Evolutionary conservation across 2,888 invertebrate species (phyloP).

Genomic region (Apoda limacodes): DNA sequence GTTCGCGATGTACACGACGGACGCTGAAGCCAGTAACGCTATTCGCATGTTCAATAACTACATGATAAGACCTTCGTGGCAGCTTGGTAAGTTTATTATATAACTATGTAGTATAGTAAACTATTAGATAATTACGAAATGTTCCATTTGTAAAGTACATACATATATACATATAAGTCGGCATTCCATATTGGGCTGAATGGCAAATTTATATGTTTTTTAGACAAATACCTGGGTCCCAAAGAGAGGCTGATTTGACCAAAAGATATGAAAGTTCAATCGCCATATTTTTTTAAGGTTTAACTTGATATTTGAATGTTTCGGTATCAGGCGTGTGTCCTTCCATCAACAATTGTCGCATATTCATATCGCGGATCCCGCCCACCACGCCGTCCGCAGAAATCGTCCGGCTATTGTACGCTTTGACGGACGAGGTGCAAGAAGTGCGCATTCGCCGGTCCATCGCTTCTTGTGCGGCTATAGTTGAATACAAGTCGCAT

Average conservation of each 20-base stretch:
- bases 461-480: constrained; percentile 69
- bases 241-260: too few relatives aligned
- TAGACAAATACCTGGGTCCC: too few relatives aligned
- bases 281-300: too few relatives aligned
- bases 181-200: neutral
- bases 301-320: neutral
- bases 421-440: constrained; percentile 59
- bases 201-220: too few relatives aligned
- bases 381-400: constrained; percentile 71
- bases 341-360: constrained; percentile 81
- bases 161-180: too few relatives aligned
- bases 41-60: constrained; percentile 75
- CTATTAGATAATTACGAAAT: too few relatives aligned
- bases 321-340: constrained; percentile 73
- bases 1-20: constrained; percentile 74
- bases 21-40: constrained; percentile 73
- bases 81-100: constrained; percentile 58
- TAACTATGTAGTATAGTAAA: too few relatives aligned
- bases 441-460: constrained; percentile 59
- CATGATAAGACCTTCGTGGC: constrained; percentile 75
- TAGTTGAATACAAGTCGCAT: constrained; percentile 80
- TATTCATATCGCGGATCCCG: constrained; percentile 73
- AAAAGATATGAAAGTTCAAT: too few relatives aligned
- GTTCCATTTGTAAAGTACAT: too few relatives aligned
- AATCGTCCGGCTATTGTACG: constrained; percentile 67